Percentiles rank a stretch among this genome's conserved stretches.
Evolutionary conservation across 2,888 invertebrate genomes (phyloP).

Genomic region (Scaptomyza reducta): DNA sequence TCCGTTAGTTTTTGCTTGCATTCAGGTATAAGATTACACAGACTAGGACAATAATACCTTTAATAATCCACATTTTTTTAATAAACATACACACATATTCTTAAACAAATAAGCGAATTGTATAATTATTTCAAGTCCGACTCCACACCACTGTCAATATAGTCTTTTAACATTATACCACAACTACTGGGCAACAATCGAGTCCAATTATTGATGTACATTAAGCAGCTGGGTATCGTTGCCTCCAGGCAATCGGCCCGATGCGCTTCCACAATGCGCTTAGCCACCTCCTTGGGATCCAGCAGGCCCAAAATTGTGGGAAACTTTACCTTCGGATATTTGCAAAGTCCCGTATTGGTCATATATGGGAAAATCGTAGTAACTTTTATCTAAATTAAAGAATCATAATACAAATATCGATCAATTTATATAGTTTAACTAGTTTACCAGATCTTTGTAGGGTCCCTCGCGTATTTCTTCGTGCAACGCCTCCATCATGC

Average conservation of each 20-base stretch:
- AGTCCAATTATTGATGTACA: conserved; percentile 86
- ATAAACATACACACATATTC: conserved; percentile 15
- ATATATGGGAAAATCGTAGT: conserved; percentile 95
- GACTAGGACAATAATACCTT: conserved; percentile 22
- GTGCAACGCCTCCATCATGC: conserved; percentile 92
- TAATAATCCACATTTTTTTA: conserved; percentile 36
- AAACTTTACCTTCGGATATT: conserved; percentile 90
- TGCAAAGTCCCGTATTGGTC: conserved; percentile 93
- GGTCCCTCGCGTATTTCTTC: conserved; percentile 89
- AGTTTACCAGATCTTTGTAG: conserved; percentile 75
- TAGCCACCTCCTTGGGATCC: conserved; percentile 88
- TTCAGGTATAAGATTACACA: neutral
- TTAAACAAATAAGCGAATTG: conserved; percentile 2
- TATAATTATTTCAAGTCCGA: conserved; percentile 83
- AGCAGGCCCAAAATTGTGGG: conserved; percentile 88
- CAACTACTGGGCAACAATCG: conserved; percentile 86
- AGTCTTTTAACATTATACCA: conserved; percentile 86
- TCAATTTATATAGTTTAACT: neutral
- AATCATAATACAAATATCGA: neutral
- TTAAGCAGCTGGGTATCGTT: conserved; percentile 88
- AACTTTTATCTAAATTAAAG: conserved; percentile 86
- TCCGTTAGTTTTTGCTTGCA: neutral
- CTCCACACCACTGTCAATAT: conserved; percentile 88
- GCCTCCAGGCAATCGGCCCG: conserved; percentile 86
- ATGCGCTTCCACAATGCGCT: conserved; percentile 88